Evolutionary conservation across 2,888 invertebrate genomes (phyloP), one percentile per base, ranked within the genome.

Genomic region (Xestia xanthographa): DNA sequence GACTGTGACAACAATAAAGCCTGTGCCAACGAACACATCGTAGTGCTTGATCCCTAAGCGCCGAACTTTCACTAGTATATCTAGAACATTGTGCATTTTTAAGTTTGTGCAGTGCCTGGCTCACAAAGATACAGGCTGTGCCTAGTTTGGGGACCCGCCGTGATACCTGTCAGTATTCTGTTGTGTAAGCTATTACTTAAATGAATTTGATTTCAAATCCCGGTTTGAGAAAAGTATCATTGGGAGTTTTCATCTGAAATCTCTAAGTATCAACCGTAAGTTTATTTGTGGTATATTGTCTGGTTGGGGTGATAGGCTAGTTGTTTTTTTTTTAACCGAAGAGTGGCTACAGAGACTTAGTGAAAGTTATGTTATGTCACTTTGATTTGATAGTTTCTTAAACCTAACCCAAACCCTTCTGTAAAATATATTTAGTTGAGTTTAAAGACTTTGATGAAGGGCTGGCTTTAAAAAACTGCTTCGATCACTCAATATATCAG

Each of bases 401-500:
- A 66, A 41, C 29, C 29, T 22, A 12, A 34, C 34, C 5, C 1
- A 50, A 9, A n/a, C 9, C n/a, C 17, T 26, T 50, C 5, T 20
- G n/a, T n/a, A 63, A 29, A 22, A 77, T 48, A 8, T n/a, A 45
- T 48, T 45, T 6, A 17, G 29, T 34, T 70, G 20, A 26, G 20
- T 34, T 66, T 1, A 17, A 41, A 45, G 9, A 45, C 22, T 48
- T 73, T 58, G 14, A 62, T 34, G 6, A 50, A 56, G 0, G 9
- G 1, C 14, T 43, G 34, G 0, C 20, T 26, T n/a, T 45, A 72
- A 60, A 53, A 34, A 53, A 60, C 43, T 26, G 20, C 41, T n/a
- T 41, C 22, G 2, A 29, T 71, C 63, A 67, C 20, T 17, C 41
- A 70, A 67, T 65, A 56, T n/a, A 63, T 66, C 38, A 43, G 70